Evolutionary conservation across 2,113 vertebrate species (phyloP).

Genomic region (Cervus canadensis): DNA sequence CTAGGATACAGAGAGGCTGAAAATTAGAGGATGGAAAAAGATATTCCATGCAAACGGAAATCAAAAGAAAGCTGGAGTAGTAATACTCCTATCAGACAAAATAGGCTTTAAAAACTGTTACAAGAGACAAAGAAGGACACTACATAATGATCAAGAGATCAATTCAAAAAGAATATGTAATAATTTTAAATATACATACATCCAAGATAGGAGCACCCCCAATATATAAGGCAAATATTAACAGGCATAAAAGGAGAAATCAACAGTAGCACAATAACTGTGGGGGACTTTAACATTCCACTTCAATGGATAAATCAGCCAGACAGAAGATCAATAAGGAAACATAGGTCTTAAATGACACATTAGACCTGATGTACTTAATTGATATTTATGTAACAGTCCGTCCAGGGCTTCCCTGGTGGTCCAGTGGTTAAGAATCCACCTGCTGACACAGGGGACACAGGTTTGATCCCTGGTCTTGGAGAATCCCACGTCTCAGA

Average conservation of each 20-base stretch:
- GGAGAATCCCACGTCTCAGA: not conserved
- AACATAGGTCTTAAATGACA: not conserved
- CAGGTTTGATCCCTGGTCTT: not conserved
- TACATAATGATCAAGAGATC: not conserved
- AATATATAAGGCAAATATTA: not conserved
- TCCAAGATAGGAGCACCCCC: not conserved
- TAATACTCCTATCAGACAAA: not conserved
- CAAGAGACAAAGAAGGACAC: not conserved
- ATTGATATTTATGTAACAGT: not conserved
- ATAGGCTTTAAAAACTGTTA: not conserved
- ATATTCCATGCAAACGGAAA: not conserved
- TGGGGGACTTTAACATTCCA: not conserved
- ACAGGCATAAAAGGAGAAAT: not conserved
- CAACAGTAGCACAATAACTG: not conserved
- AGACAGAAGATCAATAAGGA: not conserved
- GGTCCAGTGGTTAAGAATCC: not conserved
- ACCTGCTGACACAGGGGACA: not conserved
- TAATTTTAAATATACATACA: not conserved
- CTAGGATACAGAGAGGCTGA: not conserved
- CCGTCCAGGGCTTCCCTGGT: not conserved
- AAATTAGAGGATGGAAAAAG: not conserved
- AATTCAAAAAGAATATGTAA: not conserved
- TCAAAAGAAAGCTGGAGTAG: not conserved
- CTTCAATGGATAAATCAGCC: not conserved
- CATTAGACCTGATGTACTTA: not conserved